Evolutionary conservation across 35 echinoderm and acorn worm genomes (phyloP).

Genomic region (Stichopus chloronotus): DNA sequence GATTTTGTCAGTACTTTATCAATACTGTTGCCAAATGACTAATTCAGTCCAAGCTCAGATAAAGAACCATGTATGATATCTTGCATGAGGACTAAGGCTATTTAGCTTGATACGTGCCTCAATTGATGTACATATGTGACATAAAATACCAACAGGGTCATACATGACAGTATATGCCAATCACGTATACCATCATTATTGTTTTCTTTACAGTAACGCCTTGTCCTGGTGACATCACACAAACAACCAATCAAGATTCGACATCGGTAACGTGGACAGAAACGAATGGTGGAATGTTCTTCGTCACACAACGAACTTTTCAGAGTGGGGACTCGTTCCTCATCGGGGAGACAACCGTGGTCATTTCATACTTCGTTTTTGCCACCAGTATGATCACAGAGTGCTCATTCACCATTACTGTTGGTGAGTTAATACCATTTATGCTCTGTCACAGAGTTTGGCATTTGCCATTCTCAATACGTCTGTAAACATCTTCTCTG

Average conservation of each 20-base stretch:
- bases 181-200: neutral
- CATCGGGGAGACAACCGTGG: neutral
- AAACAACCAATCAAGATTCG: neutral
- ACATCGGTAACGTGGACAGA: slow-evolving; percentile 15
- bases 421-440: neutral
- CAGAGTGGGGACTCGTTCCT: neutral
- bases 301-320: neutral
- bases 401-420: slow-evolving; percentile 10
- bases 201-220: neutral
- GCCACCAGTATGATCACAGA: too few species aligned
- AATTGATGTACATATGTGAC: neutral
- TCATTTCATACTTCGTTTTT: neutral
- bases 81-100: neutral
- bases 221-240: neutral
- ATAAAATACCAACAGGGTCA: neutral
- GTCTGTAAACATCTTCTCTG: neutral
- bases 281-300: neutral
- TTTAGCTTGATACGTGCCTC: neutral
- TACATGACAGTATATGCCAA: neutral
- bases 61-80: too few species aligned
- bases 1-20: too few species aligned
- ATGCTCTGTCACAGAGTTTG: neutral
- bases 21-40: too few species aligned
- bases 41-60: too few species aligned
- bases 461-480: too few species aligned